Evolutionary conservation across 1,140 invertebrate species (phyloP), one percentile per base, ranked within the genome.

Genomic region (Euwallacea similis): DNA sequence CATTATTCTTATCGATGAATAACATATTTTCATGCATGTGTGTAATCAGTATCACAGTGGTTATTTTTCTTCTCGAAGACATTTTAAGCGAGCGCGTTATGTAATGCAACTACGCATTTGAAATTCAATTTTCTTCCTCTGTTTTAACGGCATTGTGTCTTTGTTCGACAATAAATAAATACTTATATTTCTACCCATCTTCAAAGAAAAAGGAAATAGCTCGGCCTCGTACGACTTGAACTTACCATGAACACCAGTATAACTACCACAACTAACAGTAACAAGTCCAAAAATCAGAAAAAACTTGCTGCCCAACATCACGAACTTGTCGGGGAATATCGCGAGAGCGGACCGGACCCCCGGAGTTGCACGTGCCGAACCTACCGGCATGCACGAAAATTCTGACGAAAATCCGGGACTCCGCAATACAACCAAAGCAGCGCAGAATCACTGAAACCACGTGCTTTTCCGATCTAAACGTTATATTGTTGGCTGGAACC

Each of bases 391-490:
- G 44, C 67, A 21, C 67, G 67, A 53, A 63, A 54, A 63, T 54
- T 69, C 67, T 69, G 59, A 69, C 43, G 59, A 69, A 69, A 71
- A 71, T 71, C 69, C 62, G 62, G 62, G 69, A 66, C 55, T 72
- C 55, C 41, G 64, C 43, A 72, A 42, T 63, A 64, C 47, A 21
- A 11, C 43, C 43, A 21, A 9, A 60, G 7, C 42, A n/a, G 70
- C 70, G 70, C 70, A 66, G 70, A 59, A 60, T 66, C 64, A 67
- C 58, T 46, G 33, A 61, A 50, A 72, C 69, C 70, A 72, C 70
- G 70, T 72, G 70, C 50, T 56, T 64, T 72, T 66, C 44, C 61
- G 21, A 71, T 71, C 70, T 44, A 72, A 56, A 67, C 58, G 65
- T 61, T 66, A 72, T 72, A 60, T 70, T 61, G 59, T 61, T 63